Evolutionary conservation across 2,797 vertebrate genomes (phyloP).

Genomic region (Cuculus canorus): DNA sequence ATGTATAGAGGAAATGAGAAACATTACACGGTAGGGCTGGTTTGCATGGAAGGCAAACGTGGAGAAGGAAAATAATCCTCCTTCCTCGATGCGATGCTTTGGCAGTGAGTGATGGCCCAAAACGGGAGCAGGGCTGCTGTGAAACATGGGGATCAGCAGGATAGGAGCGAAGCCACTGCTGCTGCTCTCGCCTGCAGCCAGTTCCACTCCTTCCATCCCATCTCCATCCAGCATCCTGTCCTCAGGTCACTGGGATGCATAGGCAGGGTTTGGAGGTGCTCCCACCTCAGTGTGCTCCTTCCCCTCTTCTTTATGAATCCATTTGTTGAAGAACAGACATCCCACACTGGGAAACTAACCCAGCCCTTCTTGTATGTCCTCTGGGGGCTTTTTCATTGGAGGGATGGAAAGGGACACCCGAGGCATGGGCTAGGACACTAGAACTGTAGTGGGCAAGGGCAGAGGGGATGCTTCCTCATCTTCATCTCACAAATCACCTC

Average conservation of each 20-base stretch:
- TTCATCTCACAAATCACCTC: neutral
- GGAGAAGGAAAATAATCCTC: neutral
- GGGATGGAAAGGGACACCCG: neutral
- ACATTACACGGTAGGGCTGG: neutral
- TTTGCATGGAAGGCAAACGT: neutral
- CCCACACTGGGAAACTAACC: neutral
- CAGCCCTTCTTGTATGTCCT: neutral
- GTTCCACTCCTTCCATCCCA: neutral
- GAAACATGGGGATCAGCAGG: accelerated
- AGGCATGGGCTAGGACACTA: neutral
- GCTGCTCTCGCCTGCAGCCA: accelerated
- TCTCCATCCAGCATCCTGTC: neutral
- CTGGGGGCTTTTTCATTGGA: neutral
- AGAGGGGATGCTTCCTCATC: neutral
- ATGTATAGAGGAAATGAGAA: neutral
- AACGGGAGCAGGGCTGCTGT: neutral
- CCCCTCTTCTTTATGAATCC: neutral
- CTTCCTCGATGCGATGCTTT: accelerated
- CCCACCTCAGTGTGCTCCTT: neutral
- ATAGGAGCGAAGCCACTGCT: neutral
- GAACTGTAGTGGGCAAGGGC: accelerated
- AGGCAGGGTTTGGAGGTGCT: neutral
- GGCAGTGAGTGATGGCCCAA: accelerated
- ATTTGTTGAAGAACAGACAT: neutral
- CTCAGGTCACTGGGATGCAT: accelerated